phyloP scores from a whole-genome alignment of 2,113 vertebrate genomes.

The Ivindomyrus marchei region DNA sequence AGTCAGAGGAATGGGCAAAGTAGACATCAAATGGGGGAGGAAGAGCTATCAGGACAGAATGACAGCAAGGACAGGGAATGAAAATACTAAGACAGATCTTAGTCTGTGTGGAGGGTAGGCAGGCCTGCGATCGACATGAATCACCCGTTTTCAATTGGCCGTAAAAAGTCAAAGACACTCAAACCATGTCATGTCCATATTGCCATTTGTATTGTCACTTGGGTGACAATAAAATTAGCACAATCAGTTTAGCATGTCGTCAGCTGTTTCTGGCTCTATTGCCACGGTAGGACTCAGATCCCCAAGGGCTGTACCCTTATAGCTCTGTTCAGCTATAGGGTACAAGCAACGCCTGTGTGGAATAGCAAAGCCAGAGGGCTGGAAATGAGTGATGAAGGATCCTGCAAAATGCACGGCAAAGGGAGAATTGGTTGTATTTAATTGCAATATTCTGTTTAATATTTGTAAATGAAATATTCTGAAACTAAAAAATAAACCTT shows the following conservation, averaged over 20 bases:
- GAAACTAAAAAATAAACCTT: background rate
- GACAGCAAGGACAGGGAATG: background rate
- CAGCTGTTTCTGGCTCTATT: background rate
- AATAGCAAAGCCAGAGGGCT: background rate
- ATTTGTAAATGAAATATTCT: background rate
- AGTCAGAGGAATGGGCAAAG: background rate
- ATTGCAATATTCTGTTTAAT: background rate
- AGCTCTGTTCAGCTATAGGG: background rate
- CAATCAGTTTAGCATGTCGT: background rate
- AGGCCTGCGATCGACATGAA: background rate
- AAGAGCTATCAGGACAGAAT: background rate
- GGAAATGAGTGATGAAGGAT: background rate
- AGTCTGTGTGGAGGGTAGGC: background rate
- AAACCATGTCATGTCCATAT: background rate
- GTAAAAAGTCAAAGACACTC: background rate
- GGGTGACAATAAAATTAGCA: background rate
- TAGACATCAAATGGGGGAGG: background rate
- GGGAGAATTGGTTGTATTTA: background rate
- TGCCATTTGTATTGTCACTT: background rate
- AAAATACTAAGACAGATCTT: background rate
- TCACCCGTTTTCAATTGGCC: background rate
- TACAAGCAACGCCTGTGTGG: background rate
- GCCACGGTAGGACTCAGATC: background rate
- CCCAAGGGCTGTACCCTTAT: too few relatives aligned
- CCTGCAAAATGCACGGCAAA: background rate